phyloP scores from a whole-genome alignment of 2,113 vertebrate species.

The Eolophus roseicapilla region DNA sequence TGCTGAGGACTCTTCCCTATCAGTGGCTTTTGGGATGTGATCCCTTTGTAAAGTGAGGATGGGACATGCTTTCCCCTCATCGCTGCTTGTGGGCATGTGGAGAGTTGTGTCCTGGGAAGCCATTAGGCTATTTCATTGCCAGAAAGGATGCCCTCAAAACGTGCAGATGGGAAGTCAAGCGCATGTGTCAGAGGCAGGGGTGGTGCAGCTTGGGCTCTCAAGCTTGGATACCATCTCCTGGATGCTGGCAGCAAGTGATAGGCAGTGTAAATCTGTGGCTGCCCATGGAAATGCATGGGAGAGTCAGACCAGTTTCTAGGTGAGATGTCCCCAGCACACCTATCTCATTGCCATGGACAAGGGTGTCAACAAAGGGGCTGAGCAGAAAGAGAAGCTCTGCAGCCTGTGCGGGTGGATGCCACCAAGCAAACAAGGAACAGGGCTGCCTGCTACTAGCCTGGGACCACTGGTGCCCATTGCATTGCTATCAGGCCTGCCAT shows the following conservation, averaged over 20 bases:
- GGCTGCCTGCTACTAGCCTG: not conserved
- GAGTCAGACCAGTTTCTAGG: fast-evolving
- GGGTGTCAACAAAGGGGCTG: not conserved
- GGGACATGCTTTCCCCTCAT: not conserved
- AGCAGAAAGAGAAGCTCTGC: fast-evolving
- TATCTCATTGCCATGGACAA: fast-evolving
- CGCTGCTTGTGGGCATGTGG: fast-evolving
- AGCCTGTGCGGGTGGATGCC: not conserved
- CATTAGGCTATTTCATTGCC: not conserved
- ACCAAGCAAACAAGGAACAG: not conserved
- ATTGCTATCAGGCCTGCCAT: not conserved
- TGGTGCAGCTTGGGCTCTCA: not conserved
- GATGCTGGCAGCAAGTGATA: not conserved
- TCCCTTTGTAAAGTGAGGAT: not conserved
- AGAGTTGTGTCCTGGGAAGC: not conserved
- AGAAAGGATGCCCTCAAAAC: not conserved
- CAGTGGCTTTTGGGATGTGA: not conserved
- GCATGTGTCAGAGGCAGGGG: not conserved
- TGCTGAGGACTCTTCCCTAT: not conserved
- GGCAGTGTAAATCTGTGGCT: fast-evolving
- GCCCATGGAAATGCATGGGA: not conserved
- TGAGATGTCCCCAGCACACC: not conserved
- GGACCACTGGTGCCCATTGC: not conserved
- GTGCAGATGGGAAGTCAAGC: not conserved
- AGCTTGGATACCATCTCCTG: not conserved